Evolutionary conservation across 1,140 invertebrate species (phyloP), one percentile per base, ranked within the genome.

Genomic region (Orius laevigatus): DNA sequence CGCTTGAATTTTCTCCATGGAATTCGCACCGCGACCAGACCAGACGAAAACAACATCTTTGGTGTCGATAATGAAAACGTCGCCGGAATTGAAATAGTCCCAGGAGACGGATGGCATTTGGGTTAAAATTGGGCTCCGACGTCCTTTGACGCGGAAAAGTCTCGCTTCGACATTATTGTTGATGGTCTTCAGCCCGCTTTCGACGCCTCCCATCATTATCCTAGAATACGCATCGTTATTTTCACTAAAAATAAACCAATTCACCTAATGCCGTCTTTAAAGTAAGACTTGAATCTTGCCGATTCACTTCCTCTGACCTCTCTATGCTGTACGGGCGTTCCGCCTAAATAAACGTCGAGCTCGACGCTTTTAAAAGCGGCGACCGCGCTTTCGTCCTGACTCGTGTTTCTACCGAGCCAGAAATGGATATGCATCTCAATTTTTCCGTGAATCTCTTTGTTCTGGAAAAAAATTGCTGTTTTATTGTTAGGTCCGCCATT

Each of bases 61-160:
- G 1, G 80, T 75, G 57, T 89, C 78, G 12, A 94, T 62, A 18
- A 95, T 68, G 63, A 90, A 93, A 2, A 88, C 81, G 56, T 92
- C 89, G 5, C 82, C 80, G 50, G 84, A 79, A 47, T 84, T 85
- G 59, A 96, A 85, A 52, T 79, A 71, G 9, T 74, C 64, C 89
- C 90, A 94, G 10, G 68, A 66, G 2, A 85, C 72, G 15, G 68
- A 70, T 25, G 74, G 67, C 56, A 85, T 65, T 64, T 86, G 75
- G 5, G 70, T 70, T 9, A 85, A 57, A 1, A 81, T 67, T 0
- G 81, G 81, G 8, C 66, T 64, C 19, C 76, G 66, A 36, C 79
- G 71, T 1, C 84, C 84, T 54, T 75, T 78, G 19, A 87, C 71
- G 40, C 77, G 71, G 58, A 80, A 83, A 35, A 92, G 61, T 6